Percentiles rank a stretch among this genome's conserved stretches.
Conservation (phyloP, 2,113 vertebrate species). For the Hemicordylus capensis region DNA sequence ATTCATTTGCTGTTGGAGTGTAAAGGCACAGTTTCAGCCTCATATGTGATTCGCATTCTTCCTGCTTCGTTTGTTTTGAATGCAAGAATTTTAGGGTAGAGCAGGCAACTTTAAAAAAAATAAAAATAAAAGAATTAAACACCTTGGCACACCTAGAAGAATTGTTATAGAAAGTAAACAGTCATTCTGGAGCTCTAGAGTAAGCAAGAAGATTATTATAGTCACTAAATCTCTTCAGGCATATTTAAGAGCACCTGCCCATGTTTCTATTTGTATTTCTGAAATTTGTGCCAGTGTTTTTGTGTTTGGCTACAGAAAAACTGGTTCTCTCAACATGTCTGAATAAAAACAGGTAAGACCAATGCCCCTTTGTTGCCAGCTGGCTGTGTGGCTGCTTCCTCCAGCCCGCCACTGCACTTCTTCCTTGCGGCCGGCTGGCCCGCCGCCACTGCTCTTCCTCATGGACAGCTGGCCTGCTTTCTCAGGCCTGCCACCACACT, state of each 20-base stretch:
- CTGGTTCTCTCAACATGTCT: slow-evolving; percentile 54
- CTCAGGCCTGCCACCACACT: no score
- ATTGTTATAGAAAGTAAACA: slow-evolving; percentile 18
- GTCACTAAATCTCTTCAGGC: slow-evolving; percentile 24
- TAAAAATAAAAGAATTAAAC: no score
- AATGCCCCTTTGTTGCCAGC: no score
- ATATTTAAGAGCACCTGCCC: slow-evolving; percentile 13
- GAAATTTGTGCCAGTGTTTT: slow-evolving; percentile 28
- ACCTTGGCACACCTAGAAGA: slow-evolving; percentile 11
- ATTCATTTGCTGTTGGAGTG: neutral
- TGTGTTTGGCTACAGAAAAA: slow-evolving; percentile 53
- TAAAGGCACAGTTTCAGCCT: neutral
- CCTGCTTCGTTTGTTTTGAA: neutral
- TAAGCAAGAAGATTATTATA: slow-evolving; percentile 30
- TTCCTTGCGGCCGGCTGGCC: no score
- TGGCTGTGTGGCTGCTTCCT: no score
- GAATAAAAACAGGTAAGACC: slow-evolving; percentile 38
- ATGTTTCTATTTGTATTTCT: slow-evolving; percentile 20
- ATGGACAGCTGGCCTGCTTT: no score
- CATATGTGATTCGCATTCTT: neutral
- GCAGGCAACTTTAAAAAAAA: neutral
- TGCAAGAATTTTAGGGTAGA: neutral
- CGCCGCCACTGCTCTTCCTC: no score
- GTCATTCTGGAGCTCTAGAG: slow-evolving; percentile 22
- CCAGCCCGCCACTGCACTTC: no score